A percentile compares a stretch with the other conserved stretches of the same genome.
Evolutionary conservation across 1,140 invertebrate genomes (phyloP).

Genomic region (Megalopta genalis): DNA sequence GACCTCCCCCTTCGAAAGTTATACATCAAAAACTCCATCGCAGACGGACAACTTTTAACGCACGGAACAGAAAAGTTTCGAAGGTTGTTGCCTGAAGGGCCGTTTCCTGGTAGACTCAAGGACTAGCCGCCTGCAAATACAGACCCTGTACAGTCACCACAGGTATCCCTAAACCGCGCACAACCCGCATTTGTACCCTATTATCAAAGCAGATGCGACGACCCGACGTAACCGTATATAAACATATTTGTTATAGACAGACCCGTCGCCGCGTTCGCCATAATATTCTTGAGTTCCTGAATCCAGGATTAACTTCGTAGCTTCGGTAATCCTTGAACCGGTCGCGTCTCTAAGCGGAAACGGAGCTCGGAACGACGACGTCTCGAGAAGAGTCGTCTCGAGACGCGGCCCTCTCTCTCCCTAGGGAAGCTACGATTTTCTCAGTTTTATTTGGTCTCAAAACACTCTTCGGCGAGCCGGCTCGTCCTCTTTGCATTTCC

Average conservation of each 20-base stretch:
- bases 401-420: background rate
- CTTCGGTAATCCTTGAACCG: constrained; percentile 39
- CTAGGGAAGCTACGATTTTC: constrained; percentile 40
- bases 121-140: background rate
- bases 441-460: constrained; percentile 58
- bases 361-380: too few species aligned
- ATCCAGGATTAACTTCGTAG: constrained; percentile 30
- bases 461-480: constrained; percentile 47
- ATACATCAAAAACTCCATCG: constrained; percentile 1
- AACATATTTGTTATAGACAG: constrained; percentile 16
- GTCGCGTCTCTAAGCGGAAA: background rate
- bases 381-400: constrained; percentile 24
- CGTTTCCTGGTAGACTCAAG: background rate
- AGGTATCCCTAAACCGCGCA: too few species aligned
- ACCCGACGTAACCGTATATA: background rate
- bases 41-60: constrained; percentile 9
- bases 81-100: constrained; percentile 2
- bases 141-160: background rate
- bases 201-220: background rate
- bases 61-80: constrained; percentile 10
- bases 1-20: background rate
- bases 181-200: too few species aligned
- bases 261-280: background rate
- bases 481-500: constrained; percentile 36
- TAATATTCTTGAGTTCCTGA: constrained; percentile 4